Percentiles rank a stretch among this genome's conserved stretches.
Evolutionary conservation across 2,797 vertebrate genomes (phyloP).

Genomic region (Mionectes olivaceus): DNA sequence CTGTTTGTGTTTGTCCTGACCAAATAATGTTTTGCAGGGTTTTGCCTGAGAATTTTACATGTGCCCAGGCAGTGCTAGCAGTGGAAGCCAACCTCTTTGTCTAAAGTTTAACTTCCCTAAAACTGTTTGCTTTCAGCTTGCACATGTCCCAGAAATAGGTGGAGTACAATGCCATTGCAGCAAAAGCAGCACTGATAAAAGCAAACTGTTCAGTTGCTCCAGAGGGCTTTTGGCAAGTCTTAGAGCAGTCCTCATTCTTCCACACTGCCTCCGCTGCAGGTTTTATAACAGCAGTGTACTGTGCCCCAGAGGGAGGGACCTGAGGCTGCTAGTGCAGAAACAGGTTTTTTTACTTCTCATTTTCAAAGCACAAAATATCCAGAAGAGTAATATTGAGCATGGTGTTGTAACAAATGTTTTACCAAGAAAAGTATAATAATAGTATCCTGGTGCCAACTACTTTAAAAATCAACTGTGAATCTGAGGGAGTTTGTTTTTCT

Average conservation of each 20-base stretch:
- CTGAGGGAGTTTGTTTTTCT: neutral
- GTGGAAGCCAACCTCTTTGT: neutral
- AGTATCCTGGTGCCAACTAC: neutral
- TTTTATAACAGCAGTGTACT: neutral
- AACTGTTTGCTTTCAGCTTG: neutral
- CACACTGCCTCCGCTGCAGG: too few relatives aligned
- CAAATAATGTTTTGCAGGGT: neutral
- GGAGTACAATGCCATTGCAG: neutral
- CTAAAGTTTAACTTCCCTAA: neutral
- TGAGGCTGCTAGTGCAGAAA: neutral
- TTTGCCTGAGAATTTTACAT: neutral
- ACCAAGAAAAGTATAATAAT: neutral
- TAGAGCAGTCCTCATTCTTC: neutral
- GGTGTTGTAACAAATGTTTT: neutral
- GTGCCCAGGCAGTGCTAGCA: neutral
- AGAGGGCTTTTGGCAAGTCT: neutral
- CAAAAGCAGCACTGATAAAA: neutral
- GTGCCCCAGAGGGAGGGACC: neutral
- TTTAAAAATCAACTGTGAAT: neutral
- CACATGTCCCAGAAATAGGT: neutral
- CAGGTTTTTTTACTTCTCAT: neutral
- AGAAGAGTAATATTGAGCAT: neutral
- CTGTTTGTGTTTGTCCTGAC: neutral
- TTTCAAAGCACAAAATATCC: neutral
- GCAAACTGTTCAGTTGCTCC: neutral